Percentiles rank a stretch among this genome's conserved stretches.
These are phyloP conservation scores for Melieria picta DNA, from an alignment of 2,888 invertebrate genomes.

Conservation along the genomic window DNA sequence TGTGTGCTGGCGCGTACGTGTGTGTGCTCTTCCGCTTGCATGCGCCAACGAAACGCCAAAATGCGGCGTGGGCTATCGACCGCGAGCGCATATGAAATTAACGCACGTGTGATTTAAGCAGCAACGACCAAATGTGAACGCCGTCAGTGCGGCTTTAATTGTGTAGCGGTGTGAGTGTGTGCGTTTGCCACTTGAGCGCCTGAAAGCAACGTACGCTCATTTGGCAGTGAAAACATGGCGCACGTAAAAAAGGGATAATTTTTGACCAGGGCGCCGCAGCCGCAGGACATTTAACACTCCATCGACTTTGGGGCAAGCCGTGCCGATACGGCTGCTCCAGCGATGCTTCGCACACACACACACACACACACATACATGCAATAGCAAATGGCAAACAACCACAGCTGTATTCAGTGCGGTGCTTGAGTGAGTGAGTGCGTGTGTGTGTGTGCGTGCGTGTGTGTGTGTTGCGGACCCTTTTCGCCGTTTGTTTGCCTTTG, in stretches of 20 bases:
- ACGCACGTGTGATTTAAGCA: no score
- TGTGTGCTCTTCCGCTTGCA: no score
- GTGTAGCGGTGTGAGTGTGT: slow-evolving; percentile 8
- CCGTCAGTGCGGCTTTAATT: not conserved
- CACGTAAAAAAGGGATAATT: not conserved
- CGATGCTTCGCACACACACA: not conserved
- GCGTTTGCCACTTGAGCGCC: not conserved
- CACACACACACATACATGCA: not conserved
- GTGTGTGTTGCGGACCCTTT: not conserved
- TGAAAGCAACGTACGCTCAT: not conserved
- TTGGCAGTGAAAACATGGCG: not conserved
- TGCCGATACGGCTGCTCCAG: not conserved
- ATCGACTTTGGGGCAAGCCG: slow-evolving; percentile 30
- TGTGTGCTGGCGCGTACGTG: no score
- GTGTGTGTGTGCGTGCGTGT: not conserved
- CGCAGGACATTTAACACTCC: slow-evolving; percentile 43
- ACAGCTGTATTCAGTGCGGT: no score
- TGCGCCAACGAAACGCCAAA: no score
- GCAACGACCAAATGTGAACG: not conserved
- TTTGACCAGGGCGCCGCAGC: slow-evolving; percentile 15
- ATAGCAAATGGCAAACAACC: not conserved
- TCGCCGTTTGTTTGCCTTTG: not conserved
- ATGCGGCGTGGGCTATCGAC: no score
- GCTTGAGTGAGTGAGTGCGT: no score
- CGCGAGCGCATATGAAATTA: no score